Evolutionary conservation across 2,888 invertebrate species (phyloP).

Genomic region (Schrankia costaestrigalis): DNA sequence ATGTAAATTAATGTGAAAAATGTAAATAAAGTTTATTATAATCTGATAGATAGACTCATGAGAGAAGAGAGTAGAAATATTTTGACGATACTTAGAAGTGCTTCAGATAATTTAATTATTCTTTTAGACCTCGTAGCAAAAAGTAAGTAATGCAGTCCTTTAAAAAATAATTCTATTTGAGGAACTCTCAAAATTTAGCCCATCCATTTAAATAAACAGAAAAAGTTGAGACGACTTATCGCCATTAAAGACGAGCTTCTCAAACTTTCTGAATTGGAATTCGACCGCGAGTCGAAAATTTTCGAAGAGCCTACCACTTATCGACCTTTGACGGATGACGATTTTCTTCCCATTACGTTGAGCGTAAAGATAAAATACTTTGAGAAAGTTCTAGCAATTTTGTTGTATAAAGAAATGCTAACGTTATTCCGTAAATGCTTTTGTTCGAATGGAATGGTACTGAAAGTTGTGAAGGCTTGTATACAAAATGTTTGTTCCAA

Average conservation of each 20-base stretch:
- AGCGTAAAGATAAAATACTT: conserved; percentile 8
- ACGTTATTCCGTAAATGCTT: not conserved
- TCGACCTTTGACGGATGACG: conserved; percentile 16
- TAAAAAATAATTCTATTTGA: too few relatives aligned
- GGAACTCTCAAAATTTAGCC: too few relatives aligned
- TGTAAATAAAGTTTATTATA: too few relatives aligned
- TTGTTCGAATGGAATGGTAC: not conserved
- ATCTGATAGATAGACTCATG: too few relatives aligned
- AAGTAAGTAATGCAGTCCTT: too few relatives aligned
- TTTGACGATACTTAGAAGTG: too few relatives aligned
- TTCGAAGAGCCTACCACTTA: conserved; percentile 11
- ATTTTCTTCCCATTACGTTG: conserved; percentile 8
- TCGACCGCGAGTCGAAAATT: conserved; percentile 5
- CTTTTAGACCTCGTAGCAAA: too few relatives aligned
- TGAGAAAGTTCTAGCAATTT: conserved; percentile 5
- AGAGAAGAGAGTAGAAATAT: too few relatives aligned
- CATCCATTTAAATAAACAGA: too few relatives aligned
- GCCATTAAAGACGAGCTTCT: conserved; percentile 8
- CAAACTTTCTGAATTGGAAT: conserved; percentile 15
- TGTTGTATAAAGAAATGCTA: not conserved
- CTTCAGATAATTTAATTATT: too few relatives aligned
- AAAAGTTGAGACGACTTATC: conserved; percentile 8
- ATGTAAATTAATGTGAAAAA: too few relatives aligned
- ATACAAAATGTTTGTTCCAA: not conserved
- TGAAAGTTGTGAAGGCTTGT: not conserved